phyloP scores from a whole-genome alignment of 2,113 vertebrate species.

The Delphinus delphis region DNA sequence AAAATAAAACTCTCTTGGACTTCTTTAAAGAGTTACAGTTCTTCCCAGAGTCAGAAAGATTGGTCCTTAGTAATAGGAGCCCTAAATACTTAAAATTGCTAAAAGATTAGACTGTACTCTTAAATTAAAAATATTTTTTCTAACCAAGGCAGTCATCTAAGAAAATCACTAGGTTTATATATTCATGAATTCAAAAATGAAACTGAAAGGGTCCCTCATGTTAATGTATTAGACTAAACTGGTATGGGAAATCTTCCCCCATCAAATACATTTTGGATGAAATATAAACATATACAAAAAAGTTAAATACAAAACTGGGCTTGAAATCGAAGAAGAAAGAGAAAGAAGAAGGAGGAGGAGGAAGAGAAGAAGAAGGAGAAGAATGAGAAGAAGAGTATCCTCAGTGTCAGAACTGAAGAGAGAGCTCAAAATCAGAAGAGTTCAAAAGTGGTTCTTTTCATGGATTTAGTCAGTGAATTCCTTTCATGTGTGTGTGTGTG shows the following conservation, averaged over 20 bases:
- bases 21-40: neutral
- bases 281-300: neutral
- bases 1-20: neutral
- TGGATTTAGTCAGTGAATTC: neutral
- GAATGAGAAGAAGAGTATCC: neutral
- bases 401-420: neutral
- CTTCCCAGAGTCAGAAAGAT: neutral
- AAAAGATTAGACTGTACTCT: neutral
- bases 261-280: neutral
- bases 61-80: neutral
- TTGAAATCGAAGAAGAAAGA: neutral
- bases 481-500: neutral
- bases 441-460: neutral
- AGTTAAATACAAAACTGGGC: neutral
- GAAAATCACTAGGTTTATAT: neutral
- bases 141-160: neutral
- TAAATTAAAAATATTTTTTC: neutral
- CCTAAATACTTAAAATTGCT: neutral
- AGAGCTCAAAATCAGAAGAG: neutral
- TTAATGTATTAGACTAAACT: neutral
- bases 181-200: neutral
- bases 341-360: neutral
- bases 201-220: neutral
- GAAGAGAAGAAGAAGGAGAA: neutral
- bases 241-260: neutral